These are phyloP conservation scores for Philotrypesis tridentata DNA, from an alignment of 1,140 invertebrate genomes.

Conservation along the genomic window DNA sequence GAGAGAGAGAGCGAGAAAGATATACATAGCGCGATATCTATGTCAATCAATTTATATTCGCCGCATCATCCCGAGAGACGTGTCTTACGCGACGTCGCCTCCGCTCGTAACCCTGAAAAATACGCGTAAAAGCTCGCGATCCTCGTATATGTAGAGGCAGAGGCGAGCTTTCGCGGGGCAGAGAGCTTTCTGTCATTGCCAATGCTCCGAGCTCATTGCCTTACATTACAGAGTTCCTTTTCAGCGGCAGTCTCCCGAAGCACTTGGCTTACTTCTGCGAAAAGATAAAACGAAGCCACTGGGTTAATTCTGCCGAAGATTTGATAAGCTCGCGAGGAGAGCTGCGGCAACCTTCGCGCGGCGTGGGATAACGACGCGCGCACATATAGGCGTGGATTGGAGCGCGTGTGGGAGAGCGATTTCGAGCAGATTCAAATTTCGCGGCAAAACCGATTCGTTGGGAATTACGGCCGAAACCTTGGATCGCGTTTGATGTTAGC, in stretches of 20 bases:
- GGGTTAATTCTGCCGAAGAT: neutral
- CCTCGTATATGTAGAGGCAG: too few relatives aligned
- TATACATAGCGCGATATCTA: conserved; percentile 62
- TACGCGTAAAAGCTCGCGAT: too few relatives aligned
- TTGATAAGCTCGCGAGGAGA: neutral
- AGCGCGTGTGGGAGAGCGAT: too few relatives aligned
- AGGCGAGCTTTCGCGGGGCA: neutral
- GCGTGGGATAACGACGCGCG: too few relatives aligned
- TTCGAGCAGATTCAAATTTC: too few relatives aligned
- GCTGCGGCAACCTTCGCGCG: too few relatives aligned
- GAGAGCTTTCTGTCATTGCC: conserved; percentile 20
- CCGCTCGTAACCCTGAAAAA: conserved; percentile 30
- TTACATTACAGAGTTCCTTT: conserved; percentile 9
- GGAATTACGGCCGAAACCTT: too few relatives aligned
- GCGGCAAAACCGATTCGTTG: too few relatives aligned
- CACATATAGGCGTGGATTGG: too few relatives aligned
- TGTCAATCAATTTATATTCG: conserved; percentile 65
- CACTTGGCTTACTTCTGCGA: neutral
- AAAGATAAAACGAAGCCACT: neutral
- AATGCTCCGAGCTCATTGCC: conserved; percentile 4
- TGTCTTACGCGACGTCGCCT: neutral
- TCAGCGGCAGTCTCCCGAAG: neutral
- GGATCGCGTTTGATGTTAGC: too few relatives aligned
- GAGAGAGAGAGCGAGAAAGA: neutral
- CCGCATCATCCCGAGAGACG: conserved; percentile 32